Evolutionary conservation across 2,797 vertebrate genomes (phyloP), one percentile per base, ranked within the genome.

Genomic region (Alca torda): DNA sequence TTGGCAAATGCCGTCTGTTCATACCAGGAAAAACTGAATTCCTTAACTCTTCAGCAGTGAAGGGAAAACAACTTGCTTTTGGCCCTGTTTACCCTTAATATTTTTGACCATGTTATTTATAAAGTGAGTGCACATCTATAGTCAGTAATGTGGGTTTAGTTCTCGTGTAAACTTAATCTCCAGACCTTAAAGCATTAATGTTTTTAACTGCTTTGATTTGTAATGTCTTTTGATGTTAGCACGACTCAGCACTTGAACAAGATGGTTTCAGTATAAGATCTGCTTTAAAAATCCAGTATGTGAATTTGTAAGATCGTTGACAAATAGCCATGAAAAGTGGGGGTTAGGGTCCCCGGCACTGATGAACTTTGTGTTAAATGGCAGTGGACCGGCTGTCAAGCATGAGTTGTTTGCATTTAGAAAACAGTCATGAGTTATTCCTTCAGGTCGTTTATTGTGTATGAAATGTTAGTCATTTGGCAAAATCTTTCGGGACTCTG

Each of bases 201-300:
- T 7, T 51, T 82, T 65, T 70, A 70, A 68, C 80, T 78, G 76
- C 64, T 92, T 67, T 86, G 76, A 43, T 86, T 88, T 70, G 31
- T 61, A 46, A 13, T 45, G 16, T 74, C 45, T 70, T 63, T 25
- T 53, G 25, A 16, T 90, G 83, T 95, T 86, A 92, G 53, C 24
- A 57, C 96, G 95, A 95, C 67, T 96, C 88, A 84, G 90, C 80
- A 64, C 51, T 82, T 69, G 18, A 69, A 63, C 69, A 46, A 72
- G 69, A 45, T 76, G 8, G 24, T n/a, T 95, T 90, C 16, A 26
- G 7, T 48, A 0, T 41, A 67, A 76, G 70, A n/a, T 48, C 56
- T 72, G 26, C 60, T 90, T 80, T 87, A 72, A 28, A 94, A 85
- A 61, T 83, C 24, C 25, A 51, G 17, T 26, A 6, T 83, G 21